Percentiles rank a stretch among this genome's conserved stretches.
Conservation (phyloP, 2,113 vertebrate species). For the Trochalopteron elliotii region DNA sequence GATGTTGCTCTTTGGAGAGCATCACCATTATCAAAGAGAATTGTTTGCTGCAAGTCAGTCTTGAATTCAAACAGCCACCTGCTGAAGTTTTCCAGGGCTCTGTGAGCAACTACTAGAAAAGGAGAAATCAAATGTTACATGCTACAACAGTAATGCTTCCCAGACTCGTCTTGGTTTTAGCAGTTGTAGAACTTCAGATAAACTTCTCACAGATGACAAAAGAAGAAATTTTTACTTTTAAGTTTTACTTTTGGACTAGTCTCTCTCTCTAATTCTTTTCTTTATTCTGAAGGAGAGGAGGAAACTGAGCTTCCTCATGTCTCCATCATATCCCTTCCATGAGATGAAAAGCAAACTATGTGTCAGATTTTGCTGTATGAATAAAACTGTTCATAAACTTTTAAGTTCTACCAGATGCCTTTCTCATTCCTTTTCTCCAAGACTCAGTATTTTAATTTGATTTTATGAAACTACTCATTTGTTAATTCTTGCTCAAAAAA, state of each 20-base stretch:
- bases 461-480: neutral
- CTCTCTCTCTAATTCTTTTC: neutral
- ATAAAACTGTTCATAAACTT: neutral
- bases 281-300: neutral
- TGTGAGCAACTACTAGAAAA: neutral
- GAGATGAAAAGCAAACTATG: neutral
- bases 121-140: neutral
- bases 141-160: neutral
- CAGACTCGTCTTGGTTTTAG: neutral
- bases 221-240: neutral
- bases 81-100: neutral
- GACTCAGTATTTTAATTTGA: neutral
- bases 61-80: neutral
- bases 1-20: neutral
- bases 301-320: neutral
- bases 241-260: neutral
- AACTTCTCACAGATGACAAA: neutral
- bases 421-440: neutral
- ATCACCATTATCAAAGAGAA: neutral
- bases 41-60: neutral
- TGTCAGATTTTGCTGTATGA: neutral
- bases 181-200: neutral
- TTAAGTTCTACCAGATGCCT: neutral
- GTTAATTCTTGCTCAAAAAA: neutral
- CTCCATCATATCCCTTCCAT: neutral